Evolutionary conservation across 2,888 invertebrate genomes (phyloP).

Genomic region (Sthenelais limicola): DNA sequence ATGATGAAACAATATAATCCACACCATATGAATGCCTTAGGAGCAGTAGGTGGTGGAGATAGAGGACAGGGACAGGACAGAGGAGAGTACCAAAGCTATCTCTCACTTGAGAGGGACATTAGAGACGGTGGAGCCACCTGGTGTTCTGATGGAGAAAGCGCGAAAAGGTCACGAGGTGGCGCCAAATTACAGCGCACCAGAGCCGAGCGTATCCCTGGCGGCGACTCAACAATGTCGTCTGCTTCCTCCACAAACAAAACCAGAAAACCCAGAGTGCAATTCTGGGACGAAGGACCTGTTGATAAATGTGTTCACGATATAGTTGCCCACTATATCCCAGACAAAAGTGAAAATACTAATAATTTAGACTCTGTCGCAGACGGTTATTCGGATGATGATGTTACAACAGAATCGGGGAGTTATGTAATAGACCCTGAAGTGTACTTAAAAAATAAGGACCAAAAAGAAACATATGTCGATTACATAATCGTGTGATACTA

Average conservation of each 20-base stretch:
- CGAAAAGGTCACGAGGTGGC: background rate
- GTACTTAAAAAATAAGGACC: background rate
- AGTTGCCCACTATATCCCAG: constrained; percentile 30
- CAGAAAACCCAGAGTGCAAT: constrained; percentile 26
- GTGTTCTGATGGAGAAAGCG: no score
- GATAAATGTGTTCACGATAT: constrained; percentile 37
- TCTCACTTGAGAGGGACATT: no score
- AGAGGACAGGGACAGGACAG: constrained; percentile 2
- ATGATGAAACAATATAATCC: no score
- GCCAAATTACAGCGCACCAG: constrained; percentile 13
- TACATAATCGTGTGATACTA: constrained; percentile 26
- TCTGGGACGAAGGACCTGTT: constrained; percentile 34
- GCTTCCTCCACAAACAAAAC: background rate
- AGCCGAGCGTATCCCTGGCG: constrained; percentile 19
- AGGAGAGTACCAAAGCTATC: background rate
- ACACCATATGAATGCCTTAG: background rate
- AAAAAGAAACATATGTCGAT: background rate
- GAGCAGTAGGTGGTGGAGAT: background rate
- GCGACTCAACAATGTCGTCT: no score
- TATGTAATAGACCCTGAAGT: constrained; percentile 25
- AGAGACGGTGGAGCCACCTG: background rate
- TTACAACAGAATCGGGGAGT: constrained; percentile 21
- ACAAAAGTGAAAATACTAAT: constrained; percentile 2
- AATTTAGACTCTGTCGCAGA: constrained; percentile 3
- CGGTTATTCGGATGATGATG: constrained; percentile 16